A percentile compares a stretch with the other conserved stretches of the same genome.
phyloP scores from a whole-genome alignment of 2,797 vertebrate genomes.

The Orestias chungarensis region DNA sequence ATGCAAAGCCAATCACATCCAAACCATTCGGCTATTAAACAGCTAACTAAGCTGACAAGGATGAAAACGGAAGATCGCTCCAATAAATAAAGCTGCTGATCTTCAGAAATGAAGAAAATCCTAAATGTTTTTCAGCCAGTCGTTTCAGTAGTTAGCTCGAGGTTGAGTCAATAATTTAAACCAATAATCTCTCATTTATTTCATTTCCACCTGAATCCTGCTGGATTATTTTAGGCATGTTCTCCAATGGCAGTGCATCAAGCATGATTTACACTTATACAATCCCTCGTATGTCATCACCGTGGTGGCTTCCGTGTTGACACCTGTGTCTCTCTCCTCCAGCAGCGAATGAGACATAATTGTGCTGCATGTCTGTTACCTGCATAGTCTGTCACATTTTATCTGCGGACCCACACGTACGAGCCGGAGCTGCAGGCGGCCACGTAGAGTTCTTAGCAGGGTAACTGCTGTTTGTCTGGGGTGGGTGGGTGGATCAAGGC shows the following conservation, averaged over 20 bases:
- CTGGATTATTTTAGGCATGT: conserved; percentile 24
- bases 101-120: conserved; percentile 8
- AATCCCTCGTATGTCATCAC: conserved; percentile 35
- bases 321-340: conserved; percentile 53
- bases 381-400: conserved; percentile 63
- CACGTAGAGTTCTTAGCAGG: conserved; percentile 68
- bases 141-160: conserved; percentile 17
- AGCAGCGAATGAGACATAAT: conserved; percentile 64
- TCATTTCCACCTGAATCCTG: conserved; percentile 25
- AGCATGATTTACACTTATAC: conserved; percentile 19
- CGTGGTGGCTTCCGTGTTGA: conserved; percentile 56
- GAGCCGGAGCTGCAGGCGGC: conserved; percentile 62
- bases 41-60: conserved; percentile 55
- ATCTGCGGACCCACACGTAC: conserved; percentile 55
- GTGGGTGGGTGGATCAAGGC: conserved; percentile 83
- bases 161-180: conserved; percentile 20
- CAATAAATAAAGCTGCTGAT: conserved; percentile 8
- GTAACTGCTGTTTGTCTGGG: conserved; percentile 77
- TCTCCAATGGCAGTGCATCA: conserved; percentile 35
- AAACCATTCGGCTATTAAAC: conserved; percentile 68
- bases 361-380: conserved; percentile 67
- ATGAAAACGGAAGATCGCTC: conserved; percentile 21
- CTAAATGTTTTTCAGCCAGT: conserved; percentile 15
- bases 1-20: conserved; percentile 43
- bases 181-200: conserved; percentile 46